Evolutionary conservation across 2,113 vertebrate species (phyloP).

Genomic region (Macquaria ambigua): DNA sequence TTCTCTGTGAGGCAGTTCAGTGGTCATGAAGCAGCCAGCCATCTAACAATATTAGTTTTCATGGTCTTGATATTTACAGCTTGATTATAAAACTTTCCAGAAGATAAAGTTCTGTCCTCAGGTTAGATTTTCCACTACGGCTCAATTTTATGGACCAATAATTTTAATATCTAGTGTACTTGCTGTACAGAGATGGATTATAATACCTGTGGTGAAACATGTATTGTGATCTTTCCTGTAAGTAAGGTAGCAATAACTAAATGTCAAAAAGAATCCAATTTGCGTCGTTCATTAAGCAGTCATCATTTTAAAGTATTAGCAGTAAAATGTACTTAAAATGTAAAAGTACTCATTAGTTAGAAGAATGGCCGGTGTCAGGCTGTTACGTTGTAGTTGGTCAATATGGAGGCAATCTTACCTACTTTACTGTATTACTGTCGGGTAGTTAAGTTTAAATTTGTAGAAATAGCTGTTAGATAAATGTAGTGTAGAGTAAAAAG

Average conservation of each 20-base stretch:
- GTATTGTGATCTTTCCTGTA: not conserved
- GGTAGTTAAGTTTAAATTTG: too few species aligned
- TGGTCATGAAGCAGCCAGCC: conserved; percentile 15
- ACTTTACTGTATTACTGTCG: too few species aligned
- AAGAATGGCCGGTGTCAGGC: not conserved
- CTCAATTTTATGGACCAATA: conserved; percentile 24
- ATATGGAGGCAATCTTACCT: not conserved
- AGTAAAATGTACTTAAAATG: not conserved
- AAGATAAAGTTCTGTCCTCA: conserved; percentile 25
- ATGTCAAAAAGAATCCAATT: not conserved
- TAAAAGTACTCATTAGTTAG: not conserved
- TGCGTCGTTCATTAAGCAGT: not conserved
- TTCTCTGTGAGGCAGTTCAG: conserved; percentile 7
- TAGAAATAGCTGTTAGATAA: not conserved
- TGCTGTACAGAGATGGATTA: not conserved
- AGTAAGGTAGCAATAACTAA: not conserved
- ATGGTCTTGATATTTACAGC: conserved; percentile 32
- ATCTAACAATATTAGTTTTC: conserved; percentile 11
- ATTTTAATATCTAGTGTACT: not conserved
- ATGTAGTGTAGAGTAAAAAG: not conserved
- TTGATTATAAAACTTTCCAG: conserved; percentile 15
- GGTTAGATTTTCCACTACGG: conserved; percentile 12
- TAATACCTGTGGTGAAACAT: not conserved
- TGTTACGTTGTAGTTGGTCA: not conserved
- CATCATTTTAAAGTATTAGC: not conserved